Evolutionary conservation across 2,113 vertebrate genomes (phyloP), one percentile per base, ranked within the genome.

Genomic region (Eolophus roseicapilla): DNA sequence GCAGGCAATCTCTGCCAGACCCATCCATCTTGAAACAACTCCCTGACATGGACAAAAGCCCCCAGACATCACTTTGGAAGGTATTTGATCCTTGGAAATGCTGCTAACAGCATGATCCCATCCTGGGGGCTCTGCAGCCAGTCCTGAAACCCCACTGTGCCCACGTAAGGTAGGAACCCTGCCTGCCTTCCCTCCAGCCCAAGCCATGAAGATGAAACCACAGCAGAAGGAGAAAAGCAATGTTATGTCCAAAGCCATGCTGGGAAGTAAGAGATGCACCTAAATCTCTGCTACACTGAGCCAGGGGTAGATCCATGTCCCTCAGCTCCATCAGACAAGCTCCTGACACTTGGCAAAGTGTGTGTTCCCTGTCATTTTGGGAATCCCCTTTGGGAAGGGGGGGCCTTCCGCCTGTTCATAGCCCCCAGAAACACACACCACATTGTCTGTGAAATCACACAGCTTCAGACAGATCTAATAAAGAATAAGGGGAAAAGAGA

Each of bases 381-480:
- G 55, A 57, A 57, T 5, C 6, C 13, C 8, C 55, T n/a, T 57
- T n/a, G 33, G 55, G 55, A 27, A 23, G 9, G 46, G 10, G 3
- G 7, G 4, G 31, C 15, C 55, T 68, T 29, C 78, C 47, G 39
- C 39, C 70, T 46, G 6, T 44, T 67, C 27, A 9, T 16, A 77
- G 20, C 50, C 29, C 68, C 15, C 21, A n/a, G 43, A 64, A 80
- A 18, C 39, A 53, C 29, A 27, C 0, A 0, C 7, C 55, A 18
- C 0, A 0, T 4, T 44, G n/a, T 8, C n/a, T 41, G 1, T 0
- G 6, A n/a, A 71, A 64, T 33, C 49, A 18, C n/a, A 29, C 10
- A 2, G 35, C 23, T 53, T 57, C 63, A 17, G 64, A 10, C 25
- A 68, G 39, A 55, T 37, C 17, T 24, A 24, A 67, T n/a, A 0